Evolutionary conservation across 2,113 vertebrate genomes (phyloP).

Genomic region (Rutilus rutilus): DNA sequence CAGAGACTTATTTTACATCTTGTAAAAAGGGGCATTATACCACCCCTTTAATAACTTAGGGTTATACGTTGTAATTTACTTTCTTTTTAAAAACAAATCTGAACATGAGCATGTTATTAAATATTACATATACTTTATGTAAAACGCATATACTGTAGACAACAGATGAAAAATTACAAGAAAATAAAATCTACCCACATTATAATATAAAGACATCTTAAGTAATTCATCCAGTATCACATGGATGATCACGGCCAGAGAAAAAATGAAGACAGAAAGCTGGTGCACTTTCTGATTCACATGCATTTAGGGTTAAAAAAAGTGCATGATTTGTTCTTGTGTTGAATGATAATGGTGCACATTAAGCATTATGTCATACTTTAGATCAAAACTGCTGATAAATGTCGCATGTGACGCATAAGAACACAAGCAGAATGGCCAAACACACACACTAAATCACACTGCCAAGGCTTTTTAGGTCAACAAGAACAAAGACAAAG

Average conservation of each 20-base stretch:
- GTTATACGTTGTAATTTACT: too few relatives aligned
- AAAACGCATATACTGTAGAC: neutral
- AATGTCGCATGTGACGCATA: neutral
- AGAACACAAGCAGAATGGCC: neutral
- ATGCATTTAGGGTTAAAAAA: neutral
- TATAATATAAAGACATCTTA: neutral
- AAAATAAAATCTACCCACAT: neutral
- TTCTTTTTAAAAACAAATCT: too few relatives aligned
- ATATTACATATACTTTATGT: too few relatives aligned
- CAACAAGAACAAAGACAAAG: neutral
- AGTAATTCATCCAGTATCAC: neutral
- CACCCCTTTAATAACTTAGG: too few relatives aligned
- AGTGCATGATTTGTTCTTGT: neutral
- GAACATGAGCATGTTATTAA: too few relatives aligned
- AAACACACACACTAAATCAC: conserved; percentile 1
- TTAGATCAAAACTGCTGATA: neutral
- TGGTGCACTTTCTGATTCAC: neutral
- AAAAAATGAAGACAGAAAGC: neutral
- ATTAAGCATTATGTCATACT: neutral
- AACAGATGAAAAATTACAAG: neutral
- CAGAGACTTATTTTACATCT: too few relatives aligned
- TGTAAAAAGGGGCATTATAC: too few relatives aligned
- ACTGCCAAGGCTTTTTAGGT: neutral
- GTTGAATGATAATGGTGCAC: neutral
- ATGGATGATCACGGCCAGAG: neutral